These are phyloP conservation scores for Menura novaehollandiae DNA, from an alignment of 2,113 vertebrate genomes.

Conservation along the genomic window DNA sequence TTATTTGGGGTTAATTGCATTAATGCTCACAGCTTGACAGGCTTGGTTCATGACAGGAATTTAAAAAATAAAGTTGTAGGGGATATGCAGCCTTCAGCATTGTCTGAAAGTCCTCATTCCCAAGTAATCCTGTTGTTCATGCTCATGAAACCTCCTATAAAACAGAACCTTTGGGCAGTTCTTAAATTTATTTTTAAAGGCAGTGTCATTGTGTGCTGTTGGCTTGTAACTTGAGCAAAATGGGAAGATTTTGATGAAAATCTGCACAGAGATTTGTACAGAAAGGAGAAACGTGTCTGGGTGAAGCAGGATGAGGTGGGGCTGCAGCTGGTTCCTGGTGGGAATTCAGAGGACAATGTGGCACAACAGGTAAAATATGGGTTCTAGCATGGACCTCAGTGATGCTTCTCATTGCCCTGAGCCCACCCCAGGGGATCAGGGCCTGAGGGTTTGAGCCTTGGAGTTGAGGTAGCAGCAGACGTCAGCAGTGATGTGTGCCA, in stretches of 20 bases:
- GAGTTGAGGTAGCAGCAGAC: not conserved
- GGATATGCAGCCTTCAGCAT: constrained; percentile 41
- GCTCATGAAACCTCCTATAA: not conserved
- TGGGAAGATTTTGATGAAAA: not conserved
- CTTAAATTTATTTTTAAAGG: not conserved
- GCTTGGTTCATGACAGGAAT: not conserved
- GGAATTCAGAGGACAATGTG: not conserved
- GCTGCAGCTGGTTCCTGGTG: not conserved
- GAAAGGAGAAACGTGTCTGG: accelerated
- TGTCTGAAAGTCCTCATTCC: constrained; percentile 5
- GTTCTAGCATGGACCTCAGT: accelerated
- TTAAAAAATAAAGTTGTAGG: not conserved
- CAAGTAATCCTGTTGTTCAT: constrained; percentile 21
- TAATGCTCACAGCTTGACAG: not conserved
- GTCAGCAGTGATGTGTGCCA: not conserved
- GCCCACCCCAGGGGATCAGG: too few relatives aligned
- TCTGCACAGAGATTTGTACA: not conserved
- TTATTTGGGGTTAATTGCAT: constrained; percentile 39
- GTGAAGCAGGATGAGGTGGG: not conserved
- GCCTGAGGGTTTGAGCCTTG: not conserved
- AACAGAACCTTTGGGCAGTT: not conserved
- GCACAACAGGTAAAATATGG: not conserved
- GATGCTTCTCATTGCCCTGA: not conserved
- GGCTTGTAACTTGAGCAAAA: not conserved
- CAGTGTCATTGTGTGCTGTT: not conserved